Base-by-base conservation (phyloP, 2,888 invertebrate species). In the Philereme transversata region DNA sequence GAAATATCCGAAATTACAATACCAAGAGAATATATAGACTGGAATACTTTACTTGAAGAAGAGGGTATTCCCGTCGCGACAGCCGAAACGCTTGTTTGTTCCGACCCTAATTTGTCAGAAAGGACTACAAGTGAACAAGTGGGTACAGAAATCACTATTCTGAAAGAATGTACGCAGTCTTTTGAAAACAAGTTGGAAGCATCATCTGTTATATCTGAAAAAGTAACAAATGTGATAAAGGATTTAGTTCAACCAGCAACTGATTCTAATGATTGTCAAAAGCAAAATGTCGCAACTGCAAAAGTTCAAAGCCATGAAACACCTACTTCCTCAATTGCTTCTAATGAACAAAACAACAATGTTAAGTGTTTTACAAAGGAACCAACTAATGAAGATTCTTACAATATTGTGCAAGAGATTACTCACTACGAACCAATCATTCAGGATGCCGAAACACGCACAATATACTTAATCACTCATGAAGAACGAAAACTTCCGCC, bases 401-500 rank as follows among this genome's bases (percentile, higher is more conserved):
- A 82, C 36, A 83, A 83, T 67, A 78, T 84, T 35, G 79, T 86
- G 8, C 82, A 88, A 73, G 85, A 88, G 73, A 75, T 83, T 48
- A 86, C 84, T 60, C 71, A 75, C 5, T 84, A 82, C 60, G 79
- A 82, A 70, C 83, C 86, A 51, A 76, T 82, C 5, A 69, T 73
- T 34, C 78, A 81, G 63, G 82, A 87, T 58, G 62, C 77, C 41
- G 86, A 89, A 75, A 93, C 93, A 11, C 86, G 85, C 59, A 93
- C 87, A 55, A 93, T 96, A 70, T 94, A 95, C 60, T 84, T 96
- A 47, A 96, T 96, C 67, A 95, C 95, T 5, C 96, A 96, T 63
- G 96, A 96, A 84, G 95, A 96, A 84, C 93, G 95, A 70, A 93
- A 94, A 83, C 86, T 94, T 76, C 94, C 94, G 63, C 95, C 95